Base-by-base conservation (phyloP, 1,140 invertebrate species). In the Eulimnadia texana region DNA sequence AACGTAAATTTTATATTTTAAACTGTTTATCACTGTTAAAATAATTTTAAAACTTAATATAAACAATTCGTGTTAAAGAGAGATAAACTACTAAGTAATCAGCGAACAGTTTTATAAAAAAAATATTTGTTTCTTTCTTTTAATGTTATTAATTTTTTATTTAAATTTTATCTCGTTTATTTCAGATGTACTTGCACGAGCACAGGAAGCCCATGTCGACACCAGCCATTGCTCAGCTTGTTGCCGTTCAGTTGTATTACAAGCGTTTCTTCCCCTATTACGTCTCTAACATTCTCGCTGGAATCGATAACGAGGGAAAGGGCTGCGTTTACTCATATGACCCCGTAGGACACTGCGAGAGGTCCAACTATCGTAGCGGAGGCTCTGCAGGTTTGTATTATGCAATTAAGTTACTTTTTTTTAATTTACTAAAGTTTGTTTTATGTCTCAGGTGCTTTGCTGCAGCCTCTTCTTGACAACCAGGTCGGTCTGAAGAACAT, bases 191-290 rank as follows among this genome's bases (percentile, higher is more conserved):
- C 69, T 79, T 88, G 64, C 90, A 98, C 73, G 90, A 97, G 61
- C 94, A 99, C 74, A 84, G 93, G 67, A 93, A 93, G 72, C 77
- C 82, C 2, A 98, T 99, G 91, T 79, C 85, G 2, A 94, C 94
- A 0, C 79, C 84, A 63, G 93, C 96, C 11, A 80, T 91, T 16
- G 90, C 95, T 16, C 93, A 98, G 74, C 88, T 99, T 84, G 72
- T 99, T 1, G 93, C 95, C 0, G 95, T 88, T 3, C 88, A 96
- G 79, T 76, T 99, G 62, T 99, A 99, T 71, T 88, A 93, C 68
- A 92, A 93, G 67, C 80, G 97, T 64, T 99, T 99, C 72, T 99
- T 99, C 73, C 97, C 97, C 0, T 99, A 98, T 71, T 99, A 99
- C 72, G 86, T 97, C 10, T 88, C 88, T 28, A 98, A 96, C 71